Conservation (phyloP, 1,140 invertebrate genomes). For the Drosophila orena region DNA sequence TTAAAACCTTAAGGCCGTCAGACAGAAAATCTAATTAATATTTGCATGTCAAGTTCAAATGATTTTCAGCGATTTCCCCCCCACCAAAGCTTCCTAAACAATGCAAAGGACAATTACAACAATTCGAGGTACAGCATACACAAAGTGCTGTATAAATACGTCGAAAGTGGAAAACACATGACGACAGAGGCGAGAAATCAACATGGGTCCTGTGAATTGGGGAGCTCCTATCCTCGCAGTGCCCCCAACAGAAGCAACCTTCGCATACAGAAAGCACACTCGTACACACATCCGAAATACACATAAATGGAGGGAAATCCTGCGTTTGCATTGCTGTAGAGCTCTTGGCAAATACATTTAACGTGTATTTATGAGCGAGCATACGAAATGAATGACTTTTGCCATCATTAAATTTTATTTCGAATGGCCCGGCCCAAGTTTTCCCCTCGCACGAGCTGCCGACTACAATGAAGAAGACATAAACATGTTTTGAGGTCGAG, state of each 20-base stretch:
- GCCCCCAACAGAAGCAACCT: constrained; percentile 27
- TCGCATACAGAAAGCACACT: constrained; percentile 4
- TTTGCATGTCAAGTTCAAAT: constrained; percentile 52
- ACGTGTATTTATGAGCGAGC: constrained; percentile 75
- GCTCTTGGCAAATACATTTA: constrained; percentile 73
- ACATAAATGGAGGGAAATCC: constrained; percentile 36
- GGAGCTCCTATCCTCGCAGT: constrained; percentile 20
- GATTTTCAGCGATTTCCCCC: constrained; percentile 2
- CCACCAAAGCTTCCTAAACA: constrained; percentile 27
- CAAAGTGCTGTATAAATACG: constrained; percentile 55
- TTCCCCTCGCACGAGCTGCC: constrained; percentile 13
- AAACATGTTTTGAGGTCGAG: constrained; percentile 72
- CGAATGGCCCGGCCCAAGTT: constrained; percentile 41
- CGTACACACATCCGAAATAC: not conserved
- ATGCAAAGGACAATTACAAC: constrained; percentile 39
- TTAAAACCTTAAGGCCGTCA: not conserved
- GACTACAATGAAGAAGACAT: constrained; percentile 61
- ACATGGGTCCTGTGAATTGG: constrained; percentile 25
- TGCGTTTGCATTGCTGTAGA: constrained; percentile 59
- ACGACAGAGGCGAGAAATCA: constrained; percentile 54
- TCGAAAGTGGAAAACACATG: constrained; percentile 34
- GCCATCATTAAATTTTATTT: constrained; percentile 76
- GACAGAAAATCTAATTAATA: not conserved
- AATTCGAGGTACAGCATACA: constrained; percentile 25
- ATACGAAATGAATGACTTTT: constrained; percentile 77